Conservation (phyloP, 2,113 vertebrate species). For the Phrynosoma blainvillii region DNA sequence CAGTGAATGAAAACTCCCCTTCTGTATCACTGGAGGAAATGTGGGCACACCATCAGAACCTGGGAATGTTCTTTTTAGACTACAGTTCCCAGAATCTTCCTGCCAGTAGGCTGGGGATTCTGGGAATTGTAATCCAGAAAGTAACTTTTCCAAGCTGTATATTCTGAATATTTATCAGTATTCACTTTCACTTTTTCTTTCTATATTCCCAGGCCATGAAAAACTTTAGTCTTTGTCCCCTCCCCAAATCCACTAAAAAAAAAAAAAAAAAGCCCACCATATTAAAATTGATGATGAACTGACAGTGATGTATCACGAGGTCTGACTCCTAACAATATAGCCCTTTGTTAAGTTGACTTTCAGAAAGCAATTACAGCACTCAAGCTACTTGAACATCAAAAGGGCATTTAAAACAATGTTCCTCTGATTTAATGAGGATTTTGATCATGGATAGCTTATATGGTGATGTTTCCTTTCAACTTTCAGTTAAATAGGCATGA, state of each 20-base stretch:
- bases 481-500: conserved; percentile 14
- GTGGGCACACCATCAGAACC: conserved; percentile 15
- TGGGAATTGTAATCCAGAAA: too few relatives aligned
- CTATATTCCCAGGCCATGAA: conserved; percentile 17
- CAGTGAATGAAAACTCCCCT: conserved; percentile 23
- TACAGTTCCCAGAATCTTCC: too few relatives aligned
- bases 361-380: conserved; percentile 30
- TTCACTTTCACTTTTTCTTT: conserved; percentile 20
- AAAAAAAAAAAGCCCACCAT: too few relatives aligned
- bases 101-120: too few relatives aligned
- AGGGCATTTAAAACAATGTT: background rate
- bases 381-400: conserved; percentile 23
- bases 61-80: too few relatives aligned
- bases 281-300: conserved; percentile 17
- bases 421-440: conserved; percentile 35
- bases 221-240: background rate
- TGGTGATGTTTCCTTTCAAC: conserved; percentile 26
- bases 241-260: background rate
- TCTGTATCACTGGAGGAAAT: background rate
- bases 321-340: conserved; percentile 52
- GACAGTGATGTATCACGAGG: conserved; percentile 44
- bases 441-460: conserved; percentile 8
- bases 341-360: conserved; percentile 41
- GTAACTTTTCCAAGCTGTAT: background rate
- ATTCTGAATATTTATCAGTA: background rate